Base-by-base conservation (phyloP, 2,797 vertebrate species). In the Halcyon chelicuti region DNA sequence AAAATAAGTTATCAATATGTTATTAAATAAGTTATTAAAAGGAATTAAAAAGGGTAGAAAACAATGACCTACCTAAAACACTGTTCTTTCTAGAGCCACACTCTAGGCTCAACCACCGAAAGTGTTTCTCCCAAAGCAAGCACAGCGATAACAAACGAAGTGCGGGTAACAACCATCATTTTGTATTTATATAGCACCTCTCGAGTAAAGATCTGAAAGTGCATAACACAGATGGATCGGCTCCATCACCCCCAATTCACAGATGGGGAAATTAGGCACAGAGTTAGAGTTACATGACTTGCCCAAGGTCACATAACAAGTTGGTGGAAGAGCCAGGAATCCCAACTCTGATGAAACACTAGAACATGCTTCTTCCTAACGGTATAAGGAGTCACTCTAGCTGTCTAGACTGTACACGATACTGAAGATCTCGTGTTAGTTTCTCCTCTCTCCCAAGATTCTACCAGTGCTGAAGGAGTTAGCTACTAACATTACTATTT, bases 191-290 rank as follows among this genome's bases (percentile, higher is more conserved):
- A 12, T 88, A 96, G 95, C 93, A 96, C 96, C 96, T 93, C 94
- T 96, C 73, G 26, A 86, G 79, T 15, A 2, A 94, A 94, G 74
- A 84, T 73, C 73, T 73, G 31, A 97, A 97, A 97, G 95, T 96
- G 96, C 94, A 7, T 62, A 47, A 85, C 39, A 29, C 29, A 66
- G 93, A 94, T 93, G 90, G 96, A 88, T 71, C 66, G 55, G 91
- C 79, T 95, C 95, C 94, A 94, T 84, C 85, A 5, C 42, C 93
- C 96, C 94, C 91, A 78, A 26, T 55, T 63, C 87, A 86, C 68
- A 35, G 42, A 51, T 55, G 89, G 94, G 95, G 96, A 75, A 76
- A 49, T 46, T 35, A 95, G 96, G 96, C 96, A 97, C 87, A 47
- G 77, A 93, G 51, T 77, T 65, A 17, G 61, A 71, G 77, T 14